These are phyloP conservation scores for Melanostigma gelatinosum DNA, from an alignment of 2,113 vertebrate species.

Conservation along the genomic window DNA sequence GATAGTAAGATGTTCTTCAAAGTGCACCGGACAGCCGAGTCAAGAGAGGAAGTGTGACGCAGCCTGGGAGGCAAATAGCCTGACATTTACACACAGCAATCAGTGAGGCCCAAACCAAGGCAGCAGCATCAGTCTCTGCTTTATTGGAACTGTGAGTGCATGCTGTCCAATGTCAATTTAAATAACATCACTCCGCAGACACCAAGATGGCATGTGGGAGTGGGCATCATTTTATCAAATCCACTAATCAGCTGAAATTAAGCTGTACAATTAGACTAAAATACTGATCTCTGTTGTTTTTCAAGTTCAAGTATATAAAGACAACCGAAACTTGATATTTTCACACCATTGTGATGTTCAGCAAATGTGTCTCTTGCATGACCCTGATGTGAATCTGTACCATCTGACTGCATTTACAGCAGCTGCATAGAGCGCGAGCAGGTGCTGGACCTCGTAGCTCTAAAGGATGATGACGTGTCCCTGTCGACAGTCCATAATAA, in stretches of 20 bases:
- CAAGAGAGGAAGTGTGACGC: conserved; percentile 45
- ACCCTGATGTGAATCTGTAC: conserved; percentile 26
- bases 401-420: conserved; percentile 19
- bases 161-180: conserved; percentile 29
- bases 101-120: conserved; percentile 34
- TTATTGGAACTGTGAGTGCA: conserved; percentile 23
- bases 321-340: conserved; percentile 12
- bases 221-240: conserved; percentile 41
- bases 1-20: conserved; percentile 46
- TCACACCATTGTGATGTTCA: not conserved
- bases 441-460: conserved; percentile 15
- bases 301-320: not conserved
- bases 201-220: conserved; percentile 2
- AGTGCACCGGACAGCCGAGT: conserved; percentile 34
- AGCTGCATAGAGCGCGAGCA: conserved; percentile 21
- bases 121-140: conserved; percentile 19
- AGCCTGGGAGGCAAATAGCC: conserved; percentile 29
- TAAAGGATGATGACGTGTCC: conserved; percentile 31
- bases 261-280: conserved; percentile 1
- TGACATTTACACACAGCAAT: conserved; percentile 41
- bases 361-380: conserved; percentile 15
- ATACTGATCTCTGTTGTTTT: not conserved
- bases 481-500: conserved; percentile 53
- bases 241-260: conserved; percentile 24
- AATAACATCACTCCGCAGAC: conserved; percentile 16